A percentile compares a stretch with the other conserved stretches of the same genome.
Conservation (phyloP, 2,797 vertebrate species). For the Melopsittacus undulatus region DNA sequence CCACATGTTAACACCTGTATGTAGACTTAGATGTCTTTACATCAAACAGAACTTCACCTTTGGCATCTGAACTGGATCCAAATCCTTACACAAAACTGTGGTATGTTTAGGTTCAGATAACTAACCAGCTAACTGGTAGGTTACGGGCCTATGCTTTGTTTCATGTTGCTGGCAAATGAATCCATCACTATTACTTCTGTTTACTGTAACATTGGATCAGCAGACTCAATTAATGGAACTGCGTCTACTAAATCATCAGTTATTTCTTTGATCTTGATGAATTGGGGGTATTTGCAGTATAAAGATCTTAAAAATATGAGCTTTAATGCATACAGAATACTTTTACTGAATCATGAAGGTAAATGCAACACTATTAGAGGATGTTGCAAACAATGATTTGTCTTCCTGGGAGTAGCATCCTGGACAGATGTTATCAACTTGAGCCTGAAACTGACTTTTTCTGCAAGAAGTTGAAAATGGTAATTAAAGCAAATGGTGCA, state of each 20-base stretch:
- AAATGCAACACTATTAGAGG: not conserved
- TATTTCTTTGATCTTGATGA: not conserved
- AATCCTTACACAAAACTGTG: not conserved
- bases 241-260: not conserved
- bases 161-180: not conserved
- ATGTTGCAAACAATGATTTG: not conserved
- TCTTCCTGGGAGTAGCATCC: not conserved
- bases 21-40: not conserved
- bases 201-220: not conserved
- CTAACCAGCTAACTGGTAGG: not conserved
- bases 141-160: not conserved
- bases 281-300: not conserved
- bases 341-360: not conserved
- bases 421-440: not conserved
- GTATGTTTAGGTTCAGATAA: not conserved
- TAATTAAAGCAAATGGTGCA: not conserved
- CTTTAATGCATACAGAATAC: not conserved
- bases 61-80: not conserved
- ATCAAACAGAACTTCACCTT: not conserved
- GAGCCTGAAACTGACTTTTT: not conserved
- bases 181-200: not conserved
- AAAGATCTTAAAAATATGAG: not conserved
- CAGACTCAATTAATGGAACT: not conserved
- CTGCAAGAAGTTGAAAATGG: not conserved
- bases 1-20: not conserved